Evolutionary conservation across 2,888 invertebrate species (phyloP), one percentile per base, ranked within the genome.

Genomic region (Hemistola chrysoprasaria): DNA sequence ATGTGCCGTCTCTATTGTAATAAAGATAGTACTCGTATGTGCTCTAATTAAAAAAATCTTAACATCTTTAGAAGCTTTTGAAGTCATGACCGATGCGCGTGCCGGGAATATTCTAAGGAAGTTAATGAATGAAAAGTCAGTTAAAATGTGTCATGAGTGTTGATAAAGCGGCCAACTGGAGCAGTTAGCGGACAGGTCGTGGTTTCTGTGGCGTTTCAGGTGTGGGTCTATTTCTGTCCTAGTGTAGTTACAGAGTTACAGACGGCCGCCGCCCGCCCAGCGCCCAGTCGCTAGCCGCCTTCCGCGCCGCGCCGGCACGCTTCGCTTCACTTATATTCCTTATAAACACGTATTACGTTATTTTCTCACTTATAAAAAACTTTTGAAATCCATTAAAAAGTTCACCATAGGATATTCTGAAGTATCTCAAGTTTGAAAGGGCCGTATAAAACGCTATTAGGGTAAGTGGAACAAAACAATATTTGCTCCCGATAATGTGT

Each of bases 141-240:
- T 47, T 50, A 50, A 64, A 66, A 59, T 59, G 62, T 73, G 71
- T 71, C 74, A 77, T 65, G 60, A 60, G 58, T 72, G 76, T 78
- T 73, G 79, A 79, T 77, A 79, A 76, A 77, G 65, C 71, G 65
- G 65, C 68, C 53, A 70, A 70, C 56, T 69, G 60, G 62, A 65
- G 47, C 60, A 59, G 78, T 74, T 75, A 70, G 65, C 65, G 65
- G 60, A 63, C 64, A 74, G 78, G 79, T 78, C 71, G 72, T 70
- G 72, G 74, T 68, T 65, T 60, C 58, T 66, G 71, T 56, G 61
- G 62, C 72, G 71, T 62, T 79, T 81, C 87, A 86, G 87, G 89
- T 87, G 83, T 74, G 76, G 67, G 61, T 77, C 80, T 88, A 87
- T 87, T 88, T 88, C 73, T 68, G 82, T 69, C 56, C 63, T 62